Percentiles rank a stretch among this genome's conserved stretches.
These are phyloP conservation scores for Trachurus trachurus DNA, from an alignment of 2,797 vertebrate genomes.

Conservation along the genomic window DNA sequence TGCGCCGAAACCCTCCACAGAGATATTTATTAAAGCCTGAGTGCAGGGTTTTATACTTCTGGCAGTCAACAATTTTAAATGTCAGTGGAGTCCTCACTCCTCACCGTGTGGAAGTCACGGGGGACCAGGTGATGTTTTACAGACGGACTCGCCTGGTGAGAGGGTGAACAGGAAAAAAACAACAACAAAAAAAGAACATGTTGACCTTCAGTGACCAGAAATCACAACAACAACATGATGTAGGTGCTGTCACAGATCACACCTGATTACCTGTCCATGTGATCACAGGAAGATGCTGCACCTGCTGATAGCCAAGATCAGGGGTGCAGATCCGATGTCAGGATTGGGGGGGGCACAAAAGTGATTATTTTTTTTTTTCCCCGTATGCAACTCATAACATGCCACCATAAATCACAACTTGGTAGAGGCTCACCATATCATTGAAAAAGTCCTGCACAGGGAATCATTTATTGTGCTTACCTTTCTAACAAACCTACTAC, in stretches of 20 bases:
- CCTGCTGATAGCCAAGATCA: too few relatives aligned
- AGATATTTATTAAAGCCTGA: slow-evolving; percentile 44
- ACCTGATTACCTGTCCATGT: background rate
- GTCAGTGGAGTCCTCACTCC: slow-evolving; percentile 12
- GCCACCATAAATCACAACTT: too few relatives aligned
- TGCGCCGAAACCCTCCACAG: slow-evolving; percentile 20
- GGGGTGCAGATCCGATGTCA: too few relatives aligned
- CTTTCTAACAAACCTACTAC: too few relatives aligned
- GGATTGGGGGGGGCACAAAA: too few relatives aligned
- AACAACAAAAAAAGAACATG: background rate
- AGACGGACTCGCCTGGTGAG: background rate
- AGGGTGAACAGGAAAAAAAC: background rate
- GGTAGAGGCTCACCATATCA: too few relatives aligned
- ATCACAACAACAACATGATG: too few relatives aligned
- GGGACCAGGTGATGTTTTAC: background rate
- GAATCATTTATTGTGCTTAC: too few relatives aligned
- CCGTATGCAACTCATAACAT: too few relatives aligned
- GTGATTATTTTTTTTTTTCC: too few relatives aligned
- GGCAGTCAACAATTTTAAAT: background rate
- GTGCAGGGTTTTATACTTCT: slow-evolving; percentile 23
- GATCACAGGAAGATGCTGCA: background rate
- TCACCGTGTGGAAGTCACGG: background rate
- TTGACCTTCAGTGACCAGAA: background rate
- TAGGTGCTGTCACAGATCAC: background rate
- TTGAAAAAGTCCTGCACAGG: too few relatives aligned